Evolutionary conservation across 2,888 invertebrate species (phyloP), one percentile per base, ranked within the genome.

Genomic region (Phaonia tiefii): DNA sequence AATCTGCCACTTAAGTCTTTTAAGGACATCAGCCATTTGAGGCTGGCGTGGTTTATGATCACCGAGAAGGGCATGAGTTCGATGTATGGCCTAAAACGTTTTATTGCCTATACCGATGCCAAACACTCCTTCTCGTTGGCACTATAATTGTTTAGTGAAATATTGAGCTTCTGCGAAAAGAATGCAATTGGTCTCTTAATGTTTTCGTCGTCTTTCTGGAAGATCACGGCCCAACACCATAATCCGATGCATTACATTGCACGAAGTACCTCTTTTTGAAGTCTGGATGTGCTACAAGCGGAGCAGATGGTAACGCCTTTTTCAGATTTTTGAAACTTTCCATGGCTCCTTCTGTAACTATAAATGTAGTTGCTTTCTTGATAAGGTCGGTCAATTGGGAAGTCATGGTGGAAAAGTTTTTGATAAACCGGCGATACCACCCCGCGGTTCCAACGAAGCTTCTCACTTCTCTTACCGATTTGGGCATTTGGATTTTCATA

Each of bases 91-190:
- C 44, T 4, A 44, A 11, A 8, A 44, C n/a, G n/a, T n/a, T n/a
- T n/a, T n/a, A n/a, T n/a, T n/a, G n/a, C n/a, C n/a, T n/a, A n/a
- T n/a, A n/a, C 44, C 1, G 81, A 82, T 4, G 84, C 84, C 31
- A 83, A 17, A 39, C 84, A 84, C 51, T 84, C 82, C 20, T 75
- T 56, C 31, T 82, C 82, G 0, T 82, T 79, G 0, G 82, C 76
- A n/a, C 72, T 73, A 37, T 80, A 80, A 46, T 83, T 82, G 10
- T 42, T 37, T 17, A 39, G 60, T 17, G 60, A 15, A 17, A 15
- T 13, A 17, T 60, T 60, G 4, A 60, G 39, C n/a, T 60, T 60
- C 2, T 77, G 74, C 0, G 74, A 69, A 51, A 78, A 76, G 26
- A 72, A 83, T 0, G 77, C 69, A 7, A 60, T 60, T n/a, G 60